These are phyloP conservation scores for Poicephalus meyeri DNA, from an alignment of 2,113 vertebrate species.

Conservation along the genomic window DNA sequence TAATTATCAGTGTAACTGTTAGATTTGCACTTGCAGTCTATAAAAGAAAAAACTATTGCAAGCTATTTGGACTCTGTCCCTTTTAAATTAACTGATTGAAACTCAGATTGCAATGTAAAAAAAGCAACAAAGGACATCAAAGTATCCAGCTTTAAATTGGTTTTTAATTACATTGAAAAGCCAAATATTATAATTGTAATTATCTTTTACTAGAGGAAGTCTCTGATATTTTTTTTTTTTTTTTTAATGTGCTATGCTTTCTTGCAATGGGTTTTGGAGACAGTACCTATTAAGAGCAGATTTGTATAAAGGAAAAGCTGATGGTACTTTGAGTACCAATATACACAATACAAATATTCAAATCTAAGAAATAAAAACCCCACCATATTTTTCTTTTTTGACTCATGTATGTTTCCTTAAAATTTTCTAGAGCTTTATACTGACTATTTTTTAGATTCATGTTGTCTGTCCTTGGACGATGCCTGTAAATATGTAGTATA, in stretches of 20 bases:
- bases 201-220: not conserved
- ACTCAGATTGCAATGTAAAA: not conserved
- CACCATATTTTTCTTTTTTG: rapidly evolving
- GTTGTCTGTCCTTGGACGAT: not conserved
- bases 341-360: not conserved
- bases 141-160: not conserved
- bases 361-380: not conserved
- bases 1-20: not conserved
- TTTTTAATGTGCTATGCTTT: not conserved
- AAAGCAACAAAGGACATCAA: not conserved
- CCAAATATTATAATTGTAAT: not conserved
- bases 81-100: not conserved
- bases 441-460: not conserved
- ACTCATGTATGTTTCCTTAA: not conserved
- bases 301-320: not conserved
- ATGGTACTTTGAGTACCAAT: not conserved
- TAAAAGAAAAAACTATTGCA: not conserved
- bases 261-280: not conserved
- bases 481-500: not conserved
- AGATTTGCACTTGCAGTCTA: not conserved
- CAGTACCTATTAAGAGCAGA: not conserved
- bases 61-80: not conserved
- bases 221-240: not conserved
- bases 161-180: not conserved
- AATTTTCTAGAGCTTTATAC: not conserved